phyloP scores from a whole-genome alignment of 2,113 vertebrate genomes.

The Mirounga angustirostris region DNA sequence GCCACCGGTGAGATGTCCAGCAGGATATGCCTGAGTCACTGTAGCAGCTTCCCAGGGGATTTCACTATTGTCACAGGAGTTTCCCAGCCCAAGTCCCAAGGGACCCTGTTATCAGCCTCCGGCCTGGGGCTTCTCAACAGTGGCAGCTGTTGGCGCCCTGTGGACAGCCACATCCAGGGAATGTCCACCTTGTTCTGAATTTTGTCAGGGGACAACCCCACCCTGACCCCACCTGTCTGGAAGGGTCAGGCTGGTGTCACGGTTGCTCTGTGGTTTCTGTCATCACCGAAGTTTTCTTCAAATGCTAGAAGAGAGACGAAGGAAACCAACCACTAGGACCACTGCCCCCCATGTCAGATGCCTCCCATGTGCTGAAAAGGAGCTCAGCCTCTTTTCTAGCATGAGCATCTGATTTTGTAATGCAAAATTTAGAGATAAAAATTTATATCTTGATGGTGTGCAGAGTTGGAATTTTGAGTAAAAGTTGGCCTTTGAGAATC shows the following conservation, averaged over 20 bases:
- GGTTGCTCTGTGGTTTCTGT: conserved; percentile 58
- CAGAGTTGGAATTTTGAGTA: background rate
- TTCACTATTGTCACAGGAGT: background rate
- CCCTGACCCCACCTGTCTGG: background rate
- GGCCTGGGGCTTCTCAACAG: background rate
- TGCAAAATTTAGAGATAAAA: background rate
- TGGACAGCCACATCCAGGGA: background rate
- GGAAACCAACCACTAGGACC: background rate
- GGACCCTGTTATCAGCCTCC: background rate
- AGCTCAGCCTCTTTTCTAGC: background rate
- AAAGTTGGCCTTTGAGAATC: background rate
- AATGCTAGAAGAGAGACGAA: conserved; percentile 37
- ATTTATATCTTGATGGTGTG: background rate
- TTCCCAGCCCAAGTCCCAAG: background rate
- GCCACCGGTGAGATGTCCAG: background rate
- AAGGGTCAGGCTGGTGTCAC: rapidly evolving
- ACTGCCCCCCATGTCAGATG: background rate
- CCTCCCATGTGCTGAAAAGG: rapidly evolving
- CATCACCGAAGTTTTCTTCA: conserved; percentile 25
- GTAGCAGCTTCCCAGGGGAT: background rate
- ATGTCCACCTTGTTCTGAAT: background rate
- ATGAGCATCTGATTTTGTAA: background rate
- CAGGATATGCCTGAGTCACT: background rate
- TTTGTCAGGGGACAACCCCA: conserved; percentile 10
- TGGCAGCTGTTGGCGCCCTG: conserved; percentile 36